Conservation (phyloP, 2,888 invertebrate species). For the Hyposoter didymator region DNA sequence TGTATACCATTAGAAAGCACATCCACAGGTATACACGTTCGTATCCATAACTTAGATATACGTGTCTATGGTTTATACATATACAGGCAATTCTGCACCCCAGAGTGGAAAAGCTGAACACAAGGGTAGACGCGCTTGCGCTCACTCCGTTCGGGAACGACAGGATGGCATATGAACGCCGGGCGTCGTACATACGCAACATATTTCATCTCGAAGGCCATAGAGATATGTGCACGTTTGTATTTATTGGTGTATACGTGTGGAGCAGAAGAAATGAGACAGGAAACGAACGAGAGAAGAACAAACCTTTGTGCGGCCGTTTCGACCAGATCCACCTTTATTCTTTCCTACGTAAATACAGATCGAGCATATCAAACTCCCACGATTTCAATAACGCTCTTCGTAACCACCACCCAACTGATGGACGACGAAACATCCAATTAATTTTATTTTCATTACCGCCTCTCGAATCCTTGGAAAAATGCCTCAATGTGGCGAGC, state of each 20-base stretch:
- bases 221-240: background rate
- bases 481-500: too few relatives aligned
- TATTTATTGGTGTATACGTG: background rate
- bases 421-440: slow-evolving; percentile 74
- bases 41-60: slow-evolving; percentile 14
- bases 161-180: slow-evolving; percentile 39
- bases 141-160: slow-evolving; percentile 34
- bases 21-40: background rate
- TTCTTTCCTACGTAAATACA: background rate
- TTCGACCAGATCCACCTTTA: slow-evolving; percentile 44
- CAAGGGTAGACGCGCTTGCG: slow-evolving; percentile 48
- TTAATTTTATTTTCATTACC: slow-evolving; percentile 82
- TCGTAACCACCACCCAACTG: slow-evolving; percentile 5
- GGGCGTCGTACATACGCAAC: slow-evolving; percentile 12
- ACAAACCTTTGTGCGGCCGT: slow-evolving; percentile 38
- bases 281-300: slow-evolving; percentile 32
- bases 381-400: slow-evolving; percentile 15
- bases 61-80: background rate
- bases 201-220: slow-evolving; percentile 11
- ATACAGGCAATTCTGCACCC: slow-evolving; percentile 28
- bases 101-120: slow-evolving; percentile 24
- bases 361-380: background rate
- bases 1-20: background rate
- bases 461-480: slow-evolving; percentile 70
- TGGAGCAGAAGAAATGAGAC: background rate